phyloP scores from a whole-genome alignment of 2,797 vertebrate species.

The Lepilemur ruficaudatus region DNA sequence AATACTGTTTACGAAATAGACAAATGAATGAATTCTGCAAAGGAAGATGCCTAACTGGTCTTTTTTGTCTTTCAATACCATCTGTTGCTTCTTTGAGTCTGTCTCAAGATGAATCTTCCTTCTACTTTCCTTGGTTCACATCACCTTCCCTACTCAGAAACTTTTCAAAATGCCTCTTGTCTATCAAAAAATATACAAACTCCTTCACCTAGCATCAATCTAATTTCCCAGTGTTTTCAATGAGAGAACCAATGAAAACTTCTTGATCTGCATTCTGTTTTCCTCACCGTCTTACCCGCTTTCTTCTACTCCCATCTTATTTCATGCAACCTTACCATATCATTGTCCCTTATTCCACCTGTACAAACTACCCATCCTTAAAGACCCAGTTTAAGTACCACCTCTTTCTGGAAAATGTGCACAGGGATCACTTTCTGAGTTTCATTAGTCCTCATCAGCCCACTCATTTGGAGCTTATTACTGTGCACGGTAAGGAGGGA shows the following conservation, averaged over 20 bases:
- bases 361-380: not conserved
- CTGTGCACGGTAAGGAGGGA: not conserved
- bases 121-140: not conserved
- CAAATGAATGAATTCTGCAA: not conserved
- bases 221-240: conserved; percentile 16
- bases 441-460: not conserved
- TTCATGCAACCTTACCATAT: not conserved
- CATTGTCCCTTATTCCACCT: not conserved
- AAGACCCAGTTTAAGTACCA: not conserved
- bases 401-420: not conserved
- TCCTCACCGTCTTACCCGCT: not conserved
- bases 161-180: not conserved
- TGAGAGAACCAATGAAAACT: not conserved
- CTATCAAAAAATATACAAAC: not conserved
- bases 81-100: not conserved
- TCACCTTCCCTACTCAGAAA: not conserved
- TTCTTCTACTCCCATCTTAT: not conserved
- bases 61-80: not conserved
- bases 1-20: not conserved
- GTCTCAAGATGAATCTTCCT: conserved; percentile 37
- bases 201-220: not conserved
- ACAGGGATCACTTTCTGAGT: not conserved
- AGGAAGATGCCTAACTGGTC: not conserved
- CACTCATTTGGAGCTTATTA: not conserved
- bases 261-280: not conserved